Evolutionary conservation across 2,113 vertebrate species (phyloP).

Genomic region (Malaclemys terrapin): DNA sequence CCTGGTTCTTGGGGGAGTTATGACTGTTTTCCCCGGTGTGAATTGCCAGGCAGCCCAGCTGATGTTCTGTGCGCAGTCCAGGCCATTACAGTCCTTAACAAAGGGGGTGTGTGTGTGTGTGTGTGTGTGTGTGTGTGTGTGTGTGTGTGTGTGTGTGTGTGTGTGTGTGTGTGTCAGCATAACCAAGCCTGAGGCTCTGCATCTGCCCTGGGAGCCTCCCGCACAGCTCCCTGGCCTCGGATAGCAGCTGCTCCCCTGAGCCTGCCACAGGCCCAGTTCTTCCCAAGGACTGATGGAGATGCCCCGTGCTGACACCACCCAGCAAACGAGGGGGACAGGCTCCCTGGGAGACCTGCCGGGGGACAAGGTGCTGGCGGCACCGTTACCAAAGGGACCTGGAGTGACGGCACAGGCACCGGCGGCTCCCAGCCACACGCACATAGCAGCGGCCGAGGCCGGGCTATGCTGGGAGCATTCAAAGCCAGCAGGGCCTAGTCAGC

Average conservation of each 20-base stretch:
- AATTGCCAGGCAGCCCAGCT: slow-evolving; percentile 61
- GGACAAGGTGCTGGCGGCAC: neutral
- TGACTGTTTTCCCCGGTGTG: slow-evolving; percentile 67
- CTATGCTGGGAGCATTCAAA: neutral
- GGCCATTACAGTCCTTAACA: slow-evolving; percentile 46
- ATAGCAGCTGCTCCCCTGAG: neutral
- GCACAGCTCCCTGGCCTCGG: fast-evolving
- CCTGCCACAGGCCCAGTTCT: neutral
- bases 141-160: no score
- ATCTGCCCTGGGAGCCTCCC: fast-evolving
- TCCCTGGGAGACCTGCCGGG: fast-evolving
- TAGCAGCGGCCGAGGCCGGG: fast-evolving
- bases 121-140: no score
- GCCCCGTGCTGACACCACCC: neutral
- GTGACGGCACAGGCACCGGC: neutral
- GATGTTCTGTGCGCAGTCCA: slow-evolving; percentile 47
- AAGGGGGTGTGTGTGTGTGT: no score
- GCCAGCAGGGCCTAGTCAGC: neutral
- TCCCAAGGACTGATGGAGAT: fast-evolving
- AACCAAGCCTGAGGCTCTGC: fast-evolving
- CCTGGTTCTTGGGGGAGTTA: slow-evolving; percentile 63
- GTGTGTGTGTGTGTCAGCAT: fast-evolving
- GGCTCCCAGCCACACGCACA: fast-evolving
- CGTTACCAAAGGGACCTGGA: neutral
- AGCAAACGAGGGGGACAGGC: fast-evolving